Conservation (phyloP, 2,888 invertebrate species). For the Taphrorychus bicolor region DNA sequence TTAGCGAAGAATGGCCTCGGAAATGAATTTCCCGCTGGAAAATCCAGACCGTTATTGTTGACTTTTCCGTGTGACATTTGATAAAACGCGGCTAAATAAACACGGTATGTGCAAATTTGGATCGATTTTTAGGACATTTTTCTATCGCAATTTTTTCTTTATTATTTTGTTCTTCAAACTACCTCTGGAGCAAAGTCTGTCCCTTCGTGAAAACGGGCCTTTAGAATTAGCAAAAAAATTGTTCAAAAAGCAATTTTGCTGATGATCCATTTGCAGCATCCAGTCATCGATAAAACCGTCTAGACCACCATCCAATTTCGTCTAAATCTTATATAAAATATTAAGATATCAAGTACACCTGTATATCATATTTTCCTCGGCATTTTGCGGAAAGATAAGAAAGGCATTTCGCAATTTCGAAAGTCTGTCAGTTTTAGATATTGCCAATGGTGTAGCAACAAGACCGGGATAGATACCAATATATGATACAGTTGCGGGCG, state of each 20-base stretch:
- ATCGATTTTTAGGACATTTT: conserved; percentile 9
- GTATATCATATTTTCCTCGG: conserved; percentile 20
- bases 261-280: neutral
- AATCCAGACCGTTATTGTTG: conserved; percentile 25
- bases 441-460: conserved; percentile 32
- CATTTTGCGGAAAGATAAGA: conserved; percentile 27
- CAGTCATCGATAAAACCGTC: neutral
- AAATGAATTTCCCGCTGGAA: conserved; percentile 25
- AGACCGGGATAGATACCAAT: conserved; percentile 28
- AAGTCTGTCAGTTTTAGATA: conserved; percentile 38
- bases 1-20: conserved; percentile 13
- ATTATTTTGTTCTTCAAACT: too few relatives aligned
- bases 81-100: conserved; percentile 31
- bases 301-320: conserved; percentile 11
- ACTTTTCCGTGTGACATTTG: conserved; percentile 28
- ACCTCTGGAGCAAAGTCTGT: too few relatives aligned
- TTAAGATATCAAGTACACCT: conserved; percentile 31
- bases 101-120: conserved; percentile 25
- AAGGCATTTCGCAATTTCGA: conserved; percentile 31
- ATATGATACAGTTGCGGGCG: conserved; percentile 19
- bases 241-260: neutral
- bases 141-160: neutral
- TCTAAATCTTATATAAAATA: conserved; percentile 19
- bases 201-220: too few relatives aligned
- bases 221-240: too few relatives aligned